Percentiles rank a stretch among this genome's conserved stretches.
Conservation (phyloP, 1,140 invertebrate genomes). For the Alviniconcha marisindica region DNA sequence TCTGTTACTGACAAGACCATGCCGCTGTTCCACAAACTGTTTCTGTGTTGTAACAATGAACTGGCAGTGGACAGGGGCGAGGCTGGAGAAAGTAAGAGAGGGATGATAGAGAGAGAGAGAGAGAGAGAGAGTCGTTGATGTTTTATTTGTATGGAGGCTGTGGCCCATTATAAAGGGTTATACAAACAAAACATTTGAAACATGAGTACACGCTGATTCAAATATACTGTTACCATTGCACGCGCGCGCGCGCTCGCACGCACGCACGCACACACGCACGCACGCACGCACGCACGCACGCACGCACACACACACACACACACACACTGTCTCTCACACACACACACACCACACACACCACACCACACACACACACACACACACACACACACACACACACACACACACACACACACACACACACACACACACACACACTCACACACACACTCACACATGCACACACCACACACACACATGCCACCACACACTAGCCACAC, state of each 20-base stretch:
- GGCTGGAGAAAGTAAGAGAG: too few species aligned
- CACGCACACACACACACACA: slow-evolving; percentile 27
- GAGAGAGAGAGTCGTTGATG: too few species aligned
- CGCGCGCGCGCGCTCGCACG: neutral
- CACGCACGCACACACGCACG: neutral
- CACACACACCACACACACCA: slow-evolving; percentile 1
- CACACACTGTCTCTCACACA: slow-evolving; percentile 10
- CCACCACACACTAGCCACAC: neutral
- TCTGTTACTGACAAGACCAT: too few species aligned
- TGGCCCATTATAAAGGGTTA: too few species aligned
- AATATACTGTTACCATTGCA: too few species aligned
- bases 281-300: neutral
- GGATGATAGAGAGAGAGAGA: too few species aligned
- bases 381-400: slow-evolving; percentile 25
- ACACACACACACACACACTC: slow-evolving; percentile 12
- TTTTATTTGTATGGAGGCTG: too few species aligned
- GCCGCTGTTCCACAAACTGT: too few species aligned
- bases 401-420: slow-evolving; percentile 22
- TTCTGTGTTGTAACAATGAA: too few species aligned
- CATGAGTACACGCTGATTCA: neutral
- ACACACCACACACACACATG: slow-evolving; percentile 7
- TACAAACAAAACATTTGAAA: too few species aligned
- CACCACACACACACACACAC: neutral
- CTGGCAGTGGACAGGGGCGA: too few species aligned
- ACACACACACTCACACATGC: slow-evolving; percentile 1